A percentile compares a stretch with the other conserved stretches of the same genome.
Evolutionary conservation across 2,797 vertebrate species (phyloP).

Genomic region (Neomorphus geoffroyi): DNA sequence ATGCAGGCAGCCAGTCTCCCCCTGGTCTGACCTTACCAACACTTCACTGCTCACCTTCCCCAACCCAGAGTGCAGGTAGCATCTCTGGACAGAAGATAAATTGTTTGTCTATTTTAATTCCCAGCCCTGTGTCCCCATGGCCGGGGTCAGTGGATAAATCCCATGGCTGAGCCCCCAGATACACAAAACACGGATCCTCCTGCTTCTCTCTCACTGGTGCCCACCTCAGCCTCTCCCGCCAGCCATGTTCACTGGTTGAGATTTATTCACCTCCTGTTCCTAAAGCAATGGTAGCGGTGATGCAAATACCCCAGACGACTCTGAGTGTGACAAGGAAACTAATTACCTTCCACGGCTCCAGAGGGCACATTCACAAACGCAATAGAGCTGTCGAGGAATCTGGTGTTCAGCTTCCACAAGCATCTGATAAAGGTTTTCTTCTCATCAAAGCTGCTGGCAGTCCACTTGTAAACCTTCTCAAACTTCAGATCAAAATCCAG

Average conservation of each 20-base stretch:
- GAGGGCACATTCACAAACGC: constrained; percentile 1
- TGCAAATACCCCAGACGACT: not conserved
- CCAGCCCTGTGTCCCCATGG: not conserved
- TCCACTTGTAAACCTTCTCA: constrained; percentile 56
- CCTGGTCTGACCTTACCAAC: not conserved
- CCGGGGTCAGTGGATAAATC: not conserved
- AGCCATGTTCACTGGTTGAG: not conserved
- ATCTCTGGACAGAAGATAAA: not conserved
- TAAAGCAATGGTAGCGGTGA: fast-evolving
- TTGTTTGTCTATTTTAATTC: not conserved
- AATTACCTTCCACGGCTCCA: constrained; percentile 21
- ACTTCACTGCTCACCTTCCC: not conserved
- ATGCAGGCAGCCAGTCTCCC: not conserved
- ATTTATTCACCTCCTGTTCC: not conserved
- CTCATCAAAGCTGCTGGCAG: not conserved
- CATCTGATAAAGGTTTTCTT: constrained; percentile 47
- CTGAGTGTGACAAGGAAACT: fast-evolving
- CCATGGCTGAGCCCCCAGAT: not conserved
- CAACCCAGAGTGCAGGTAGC: not conserved
- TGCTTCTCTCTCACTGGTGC: not conserved
- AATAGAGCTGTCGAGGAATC: not conserved
- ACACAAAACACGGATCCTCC: not conserved
- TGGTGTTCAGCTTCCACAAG: constrained; percentile 50
- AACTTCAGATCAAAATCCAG: constrained; percentile 58
- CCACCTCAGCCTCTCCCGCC: not conserved